Base-by-base conservation (phyloP, 1,140 invertebrate species). In the Rhyacophila brunnea region DNA sequence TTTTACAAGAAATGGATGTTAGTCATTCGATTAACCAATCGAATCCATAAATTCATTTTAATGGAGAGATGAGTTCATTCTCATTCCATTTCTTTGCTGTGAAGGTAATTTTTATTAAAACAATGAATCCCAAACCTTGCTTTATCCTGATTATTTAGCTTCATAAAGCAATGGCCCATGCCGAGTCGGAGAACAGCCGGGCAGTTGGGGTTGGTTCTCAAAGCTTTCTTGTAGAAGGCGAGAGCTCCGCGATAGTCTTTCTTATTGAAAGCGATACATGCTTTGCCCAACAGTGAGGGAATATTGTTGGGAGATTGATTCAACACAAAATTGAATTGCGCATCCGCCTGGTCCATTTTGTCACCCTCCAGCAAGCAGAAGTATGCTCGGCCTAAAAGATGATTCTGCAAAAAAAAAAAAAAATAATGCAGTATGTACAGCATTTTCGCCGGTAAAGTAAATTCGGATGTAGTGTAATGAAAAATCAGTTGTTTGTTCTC, bases 321-420 rank as follows among this genome's bases (percentile, higher is more conserved):
- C 0, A 99, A 77, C 0, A 99, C 97, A 79, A 99, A 99, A 80
- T 99, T 99, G 70, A 99, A 99, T 71, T 99, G 98, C 1, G 95
- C 93, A 85, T 99, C 97, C 9, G 98, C 98, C 79, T 99, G 96
- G 54, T 99, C 96, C 92, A 99, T 95, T 82, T 99, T 99, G 70
- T 99, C 96, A 9, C 96, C 96, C 81, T 99, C 96, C 14, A 99
- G 80, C 2, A 99, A 78, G 72, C 95, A 99, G 69, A 99, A 99
- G 73, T 98, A 99, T 9, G 98, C 98, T 70, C 97, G 78, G 1
- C 96, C 96, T 58, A 99, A 81, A 60, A 99, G 85, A 85, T 99
- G 97, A 74, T 97, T 97, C 86, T 93, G 71, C 56, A 74, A 67
- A 51, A 62, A 23, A n/a, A n/a, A n/a, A n/a, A n/a, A n/a, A n/a